Evolutionary conservation across 2,888 invertebrate species (phyloP).

Genomic region (Clepsis dumicolana): DNA sequence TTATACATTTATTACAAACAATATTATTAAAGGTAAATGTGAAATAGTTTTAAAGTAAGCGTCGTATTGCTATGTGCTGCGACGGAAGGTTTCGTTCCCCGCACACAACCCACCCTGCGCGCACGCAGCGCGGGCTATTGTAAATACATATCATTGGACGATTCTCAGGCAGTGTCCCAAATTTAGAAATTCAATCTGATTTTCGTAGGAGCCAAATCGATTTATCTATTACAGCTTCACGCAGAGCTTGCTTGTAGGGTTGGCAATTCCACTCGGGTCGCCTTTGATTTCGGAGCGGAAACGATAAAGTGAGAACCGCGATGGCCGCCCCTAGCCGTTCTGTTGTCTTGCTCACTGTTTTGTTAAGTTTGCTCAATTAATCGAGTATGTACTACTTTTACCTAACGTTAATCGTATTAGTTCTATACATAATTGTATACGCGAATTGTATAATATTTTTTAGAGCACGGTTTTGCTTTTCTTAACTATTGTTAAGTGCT

Average conservation of each 20-base stretch:
- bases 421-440: slow-evolving; percentile 64
- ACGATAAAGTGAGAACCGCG: slow-evolving; percentile 27
- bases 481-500: slow-evolving; percentile 76
- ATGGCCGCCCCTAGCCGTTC: slow-evolving; percentile 59
- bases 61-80: slow-evolving; percentile 69
- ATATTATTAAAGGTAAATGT: slow-evolving; percentile 84
- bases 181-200: slow-evolving; percentile 40
- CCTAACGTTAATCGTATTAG: slow-evolving; percentile 71
- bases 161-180: slow-evolving; percentile 71
- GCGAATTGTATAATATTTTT: slow-evolving; percentile 74
- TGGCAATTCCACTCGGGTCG: slow-evolving; percentile 13
- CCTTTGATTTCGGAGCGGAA: slow-evolving; percentile 14
- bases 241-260: slow-evolving; percentile 28
- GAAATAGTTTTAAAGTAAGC: slow-evolving; percentile 83
- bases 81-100: slow-evolving; percentile 54
- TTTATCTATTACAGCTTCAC: slow-evolving; percentile 2
- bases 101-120: slow-evolving; percentile 1
- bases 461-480: slow-evolving; percentile 85
- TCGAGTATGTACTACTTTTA: slow-evolving; percentile 70
- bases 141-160: slow-evolving; percentile 81
- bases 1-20: slow-evolving; percentile 86
- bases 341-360: slow-evolving; percentile 80
- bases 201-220: slow-evolving; percentile 30
- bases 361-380: slow-evolving; percentile 85
- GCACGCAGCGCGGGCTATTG: slow-evolving; percentile 64